Percentiles rank a stretch among this genome's conserved stretches.
These are phyloP conservation scores for Intellagama lesueurii DNA, from an alignment of 2,797 vertebrate genomes.

Conservation along the genomic window DNA sequence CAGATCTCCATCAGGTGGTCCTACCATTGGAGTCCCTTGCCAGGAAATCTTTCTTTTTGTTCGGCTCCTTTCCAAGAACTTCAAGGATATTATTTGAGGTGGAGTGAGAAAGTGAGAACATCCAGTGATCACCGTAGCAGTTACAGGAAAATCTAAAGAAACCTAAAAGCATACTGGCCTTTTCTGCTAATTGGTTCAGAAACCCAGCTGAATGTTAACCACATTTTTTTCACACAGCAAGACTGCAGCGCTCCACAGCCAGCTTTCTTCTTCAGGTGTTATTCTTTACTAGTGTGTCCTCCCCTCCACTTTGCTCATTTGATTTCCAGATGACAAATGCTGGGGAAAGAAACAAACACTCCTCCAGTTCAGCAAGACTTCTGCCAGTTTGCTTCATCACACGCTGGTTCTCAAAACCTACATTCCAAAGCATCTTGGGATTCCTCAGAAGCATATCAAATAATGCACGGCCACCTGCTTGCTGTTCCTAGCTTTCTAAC, in stretches of 20 bases:
- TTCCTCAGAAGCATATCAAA: not conserved
- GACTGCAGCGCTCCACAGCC: no score
- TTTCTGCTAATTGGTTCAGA: not conserved
- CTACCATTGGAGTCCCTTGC: rapidly evolving
- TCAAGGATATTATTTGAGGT: not conserved
- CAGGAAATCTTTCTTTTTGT: not conserved
- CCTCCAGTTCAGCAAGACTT: not conserved
- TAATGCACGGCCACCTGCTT: not conserved
- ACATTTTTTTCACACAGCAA: not conserved
- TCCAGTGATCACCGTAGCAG: no score
- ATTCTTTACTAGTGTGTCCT: no score
- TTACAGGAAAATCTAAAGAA: not conserved
- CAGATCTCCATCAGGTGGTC: not conserved
- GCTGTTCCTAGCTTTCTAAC: not conserved
- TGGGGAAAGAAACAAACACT: not conserved
- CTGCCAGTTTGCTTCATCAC: not conserved
- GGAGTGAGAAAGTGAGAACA: not conserved
- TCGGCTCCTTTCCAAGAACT: not conserved
- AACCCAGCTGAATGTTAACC: not conserved
- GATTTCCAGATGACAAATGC: not conserved
- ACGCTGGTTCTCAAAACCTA: not conserved
- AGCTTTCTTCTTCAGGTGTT: not conserved
- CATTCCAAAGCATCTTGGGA: not conserved
- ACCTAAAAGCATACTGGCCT: not conserved
- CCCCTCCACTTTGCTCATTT: not conserved